These are phyloP conservation scores for Nycteola revayana DNA, from an alignment of 2,888 invertebrate species.

Conservation along the genomic window DNA sequence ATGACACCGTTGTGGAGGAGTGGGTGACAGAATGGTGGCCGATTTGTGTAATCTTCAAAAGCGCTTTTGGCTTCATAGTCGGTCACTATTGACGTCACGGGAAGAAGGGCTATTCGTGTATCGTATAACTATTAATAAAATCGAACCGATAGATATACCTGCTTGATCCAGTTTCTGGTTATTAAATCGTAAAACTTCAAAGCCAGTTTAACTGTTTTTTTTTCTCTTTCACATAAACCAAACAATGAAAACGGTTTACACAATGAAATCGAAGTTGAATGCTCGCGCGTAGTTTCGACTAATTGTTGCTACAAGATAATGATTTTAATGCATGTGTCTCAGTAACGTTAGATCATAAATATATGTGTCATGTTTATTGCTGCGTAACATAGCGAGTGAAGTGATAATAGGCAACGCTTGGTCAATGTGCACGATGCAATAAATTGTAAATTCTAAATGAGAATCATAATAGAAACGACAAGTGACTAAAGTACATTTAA, in stretches of 20 bases:
- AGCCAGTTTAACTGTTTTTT: conserved; percentile 7
- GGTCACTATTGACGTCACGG: conserved; percentile 52
- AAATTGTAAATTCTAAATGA: too few relatives aligned
- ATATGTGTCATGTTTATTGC: conserved; percentile 8
- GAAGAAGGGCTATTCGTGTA: conserved; percentile 66
- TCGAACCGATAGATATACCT: conserved; percentile 34
- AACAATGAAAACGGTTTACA: too few relatives aligned
- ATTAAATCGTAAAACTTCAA: conserved; percentile 20
- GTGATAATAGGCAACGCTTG: conserved; percentile 7
- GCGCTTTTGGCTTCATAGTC: conserved; percentile 46
- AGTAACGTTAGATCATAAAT: conserved; percentile 13
- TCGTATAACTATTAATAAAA: conserved; percentile 58
- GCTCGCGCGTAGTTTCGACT: too few relatives aligned
- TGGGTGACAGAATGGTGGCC: conserved; percentile 41
- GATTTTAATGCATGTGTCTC: too few relatives aligned
- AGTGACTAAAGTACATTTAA: too few relatives aligned
- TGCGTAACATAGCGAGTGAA: conserved; percentile 7
- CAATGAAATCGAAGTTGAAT: too few relatives aligned
- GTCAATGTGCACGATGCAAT: too few relatives aligned
- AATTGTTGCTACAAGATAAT: too few relatives aligned
- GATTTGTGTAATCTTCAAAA: conserved; percentile 45
- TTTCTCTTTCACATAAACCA: conserved; percentile 10
- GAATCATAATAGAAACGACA: too few relatives aligned
- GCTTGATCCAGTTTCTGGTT: conserved; percentile 23
- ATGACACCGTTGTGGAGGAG: conserved; percentile 37